Base-by-base conservation (phyloP, 2,888 invertebrate species). In the Cylloceria caligata region DNA sequence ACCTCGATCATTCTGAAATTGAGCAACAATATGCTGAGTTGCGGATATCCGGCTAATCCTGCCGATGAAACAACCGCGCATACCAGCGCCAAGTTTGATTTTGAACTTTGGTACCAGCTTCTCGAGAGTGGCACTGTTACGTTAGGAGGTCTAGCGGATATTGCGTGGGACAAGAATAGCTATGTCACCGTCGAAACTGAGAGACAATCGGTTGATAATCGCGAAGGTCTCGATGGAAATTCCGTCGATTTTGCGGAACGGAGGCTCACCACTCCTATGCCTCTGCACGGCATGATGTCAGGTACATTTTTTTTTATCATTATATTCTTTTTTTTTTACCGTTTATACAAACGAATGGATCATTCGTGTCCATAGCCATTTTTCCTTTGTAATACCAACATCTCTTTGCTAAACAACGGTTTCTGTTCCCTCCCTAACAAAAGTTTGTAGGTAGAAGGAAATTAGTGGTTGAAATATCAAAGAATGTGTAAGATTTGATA, bases 1-100 rank as follows among this genome's bases (percentile, higher is more conserved):
- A 94, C 95, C 82, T 94, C 95, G 65, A 93, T 96, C 65, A 93
- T 94, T 62, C 91, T 96, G 21, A 93, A 93, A 80, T 93, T 95
- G 24, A 94, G 87, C 52, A 90, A 90, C 39, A 88, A 91, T 65
- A 89, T 90, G 0, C 86, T 93, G 62, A 91, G 89, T 67, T 91
- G 91, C 47, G 88, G 88, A 1, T 90, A 89, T 62, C 84, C 72
- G 16, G 19, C 30, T 5, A 90, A 89, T 62, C 76, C 85, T 0
- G 88, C 87, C 21, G 92, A 92, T 3, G 92, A 91, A 1, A 82
- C 81, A 1, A 73, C 84, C 1, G 85, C 88, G 0, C 87, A 86
- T 19, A 84, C 88, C 4, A 91, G 90, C 80, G 76, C 85, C 0
- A 90, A 91, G 81, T 93, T 93, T 72, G 91, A 84, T 75, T 92